Conservation (phyloP, 2,888 invertebrate species). For the Drosophila merina region DNA sequence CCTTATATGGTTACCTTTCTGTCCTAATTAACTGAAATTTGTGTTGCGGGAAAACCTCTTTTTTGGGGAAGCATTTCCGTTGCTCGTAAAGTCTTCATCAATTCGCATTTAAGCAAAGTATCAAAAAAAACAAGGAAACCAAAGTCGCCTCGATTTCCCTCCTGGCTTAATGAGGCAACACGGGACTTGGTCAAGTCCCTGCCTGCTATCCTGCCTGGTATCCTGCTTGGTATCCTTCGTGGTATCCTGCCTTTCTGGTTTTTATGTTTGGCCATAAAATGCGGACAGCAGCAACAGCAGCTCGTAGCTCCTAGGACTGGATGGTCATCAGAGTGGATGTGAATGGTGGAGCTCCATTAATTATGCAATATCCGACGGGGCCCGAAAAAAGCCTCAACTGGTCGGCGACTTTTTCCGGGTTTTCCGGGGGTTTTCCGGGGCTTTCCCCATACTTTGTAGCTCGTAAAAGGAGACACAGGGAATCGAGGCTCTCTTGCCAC, state of each 20-base stretch:
- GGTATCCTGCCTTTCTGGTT: conserved; percentile 5
- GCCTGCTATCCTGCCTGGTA: neutral
- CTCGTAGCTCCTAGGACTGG: conserved; percentile 17
- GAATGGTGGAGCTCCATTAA: conserved; percentile 31
- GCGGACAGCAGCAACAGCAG: conserved; percentile 30
- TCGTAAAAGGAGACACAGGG: conserved; percentile 1
- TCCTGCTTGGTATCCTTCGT: neutral
- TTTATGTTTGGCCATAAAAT: conserved; percentile 49
- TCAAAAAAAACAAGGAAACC: neutral
- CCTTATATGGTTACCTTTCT: neutral
- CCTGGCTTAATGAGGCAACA: conserved; percentile 44
- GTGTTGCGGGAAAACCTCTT: neutral
- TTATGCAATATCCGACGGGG: conserved; percentile 34
- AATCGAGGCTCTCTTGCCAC: neutral
- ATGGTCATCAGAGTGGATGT: conserved; percentile 19
- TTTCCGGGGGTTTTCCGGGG: conserved; percentile 4
- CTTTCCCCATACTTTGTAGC: conserved; percentile 16
- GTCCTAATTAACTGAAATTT: neutral
- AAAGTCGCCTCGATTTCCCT: conserved; percentile 13
- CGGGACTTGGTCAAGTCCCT: conserved; percentile 26
- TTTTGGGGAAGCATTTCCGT: conserved; percentile 10
- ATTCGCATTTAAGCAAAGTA: conserved; percentile 42
- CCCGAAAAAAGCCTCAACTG: conserved; percentile 29
- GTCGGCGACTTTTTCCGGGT: conserved; percentile 28
- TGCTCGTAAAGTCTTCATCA: conserved; percentile 48